These are phyloP conservation scores for Chironomus riparius DNA, from an alignment of 2,888 invertebrate genomes.

Conservation along the genomic window DNA sequence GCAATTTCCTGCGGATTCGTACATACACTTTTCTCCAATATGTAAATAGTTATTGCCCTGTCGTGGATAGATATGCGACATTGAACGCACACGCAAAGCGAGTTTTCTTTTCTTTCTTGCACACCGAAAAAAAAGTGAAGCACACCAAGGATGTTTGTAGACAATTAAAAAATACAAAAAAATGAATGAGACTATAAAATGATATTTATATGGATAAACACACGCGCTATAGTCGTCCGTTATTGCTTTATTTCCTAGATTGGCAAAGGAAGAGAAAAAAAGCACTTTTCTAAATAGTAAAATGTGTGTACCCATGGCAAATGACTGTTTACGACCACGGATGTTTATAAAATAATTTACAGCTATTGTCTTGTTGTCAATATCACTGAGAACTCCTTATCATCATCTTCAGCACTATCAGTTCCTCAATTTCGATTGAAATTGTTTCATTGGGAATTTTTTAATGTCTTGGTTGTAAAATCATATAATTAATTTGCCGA, in stretches of 20 bases:
- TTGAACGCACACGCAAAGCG: constrained; percentile 5
- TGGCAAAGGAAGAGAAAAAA: neutral
- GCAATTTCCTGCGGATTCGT: constrained; percentile 6
- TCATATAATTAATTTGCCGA: too few species aligned
- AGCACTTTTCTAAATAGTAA: too few species aligned
- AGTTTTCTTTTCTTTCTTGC: neutral
- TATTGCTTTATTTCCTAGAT: neutral
- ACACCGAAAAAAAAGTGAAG: neutral
- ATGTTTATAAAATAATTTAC: neutral
- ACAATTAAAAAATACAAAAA: neutral
- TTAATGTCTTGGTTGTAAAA: too few species aligned
- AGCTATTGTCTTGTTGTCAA: neutral
- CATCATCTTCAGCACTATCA: neutral
- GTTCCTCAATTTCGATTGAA: too few species aligned
- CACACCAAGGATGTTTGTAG: neutral
- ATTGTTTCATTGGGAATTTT: too few species aligned
- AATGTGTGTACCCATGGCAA: neutral
- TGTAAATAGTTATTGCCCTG: neutral
- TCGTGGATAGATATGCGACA: neutral
- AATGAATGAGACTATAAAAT: neutral
- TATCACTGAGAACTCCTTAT: neutral
- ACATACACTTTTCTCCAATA: neutral
- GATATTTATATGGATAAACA: neutral
- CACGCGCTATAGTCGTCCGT: neutral
- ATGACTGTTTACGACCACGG: neutral